Percentiles rank a stretch among this genome's conserved stretches.
phyloP scores from a whole-genome alignment of 2,113 vertebrate species.

The Cyphomyrus discorhynchus region DNA sequence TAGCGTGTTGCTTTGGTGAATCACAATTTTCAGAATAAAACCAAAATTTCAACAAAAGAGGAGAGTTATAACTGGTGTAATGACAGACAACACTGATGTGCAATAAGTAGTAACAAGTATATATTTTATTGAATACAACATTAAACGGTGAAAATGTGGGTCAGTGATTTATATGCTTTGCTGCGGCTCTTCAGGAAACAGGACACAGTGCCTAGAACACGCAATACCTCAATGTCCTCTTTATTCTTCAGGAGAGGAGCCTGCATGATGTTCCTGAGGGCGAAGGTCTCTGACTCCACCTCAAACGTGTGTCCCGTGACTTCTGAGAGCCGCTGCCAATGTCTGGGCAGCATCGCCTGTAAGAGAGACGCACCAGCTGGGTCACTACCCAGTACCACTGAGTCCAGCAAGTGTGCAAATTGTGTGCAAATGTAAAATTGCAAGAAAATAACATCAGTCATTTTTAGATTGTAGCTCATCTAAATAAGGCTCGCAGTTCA shows the following conservation, averaged over 20 bases:
- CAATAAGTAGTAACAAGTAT: not conserved
- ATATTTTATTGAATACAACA: not conserved
- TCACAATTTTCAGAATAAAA: not conserved
- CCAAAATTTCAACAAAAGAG: not conserved
- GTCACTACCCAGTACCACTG: not conserved
- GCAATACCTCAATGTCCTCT: slow-evolving; percentile 73
- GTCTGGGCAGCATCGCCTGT: slow-evolving; percentile 70
- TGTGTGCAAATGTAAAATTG: not conserved
- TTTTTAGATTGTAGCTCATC: not conserved
- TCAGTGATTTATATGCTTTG: not conserved
- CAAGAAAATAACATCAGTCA: not conserved
- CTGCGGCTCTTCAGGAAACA: not conserved
- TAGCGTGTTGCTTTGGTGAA: not conserved
- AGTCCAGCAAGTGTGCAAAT: not conserved
- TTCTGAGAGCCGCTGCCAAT: slow-evolving; percentile 68
- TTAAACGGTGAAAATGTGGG: not conserved
- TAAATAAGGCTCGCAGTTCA: not conserved
- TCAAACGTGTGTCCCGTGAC: slow-evolving; percentile 64
- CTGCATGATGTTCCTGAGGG: slow-evolving; percentile 65
- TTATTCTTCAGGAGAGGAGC: slow-evolving; percentile 64
- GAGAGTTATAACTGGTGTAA: not conserved
- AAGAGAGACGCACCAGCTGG: not conserved
- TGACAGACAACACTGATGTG: not conserved
- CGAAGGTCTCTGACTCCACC: slow-evolving; percentile 62
- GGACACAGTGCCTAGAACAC: not conserved